Conservation (phyloP, 64 coral and sea anemone genomes). For the Pocillopora verrucosa region DNA sequence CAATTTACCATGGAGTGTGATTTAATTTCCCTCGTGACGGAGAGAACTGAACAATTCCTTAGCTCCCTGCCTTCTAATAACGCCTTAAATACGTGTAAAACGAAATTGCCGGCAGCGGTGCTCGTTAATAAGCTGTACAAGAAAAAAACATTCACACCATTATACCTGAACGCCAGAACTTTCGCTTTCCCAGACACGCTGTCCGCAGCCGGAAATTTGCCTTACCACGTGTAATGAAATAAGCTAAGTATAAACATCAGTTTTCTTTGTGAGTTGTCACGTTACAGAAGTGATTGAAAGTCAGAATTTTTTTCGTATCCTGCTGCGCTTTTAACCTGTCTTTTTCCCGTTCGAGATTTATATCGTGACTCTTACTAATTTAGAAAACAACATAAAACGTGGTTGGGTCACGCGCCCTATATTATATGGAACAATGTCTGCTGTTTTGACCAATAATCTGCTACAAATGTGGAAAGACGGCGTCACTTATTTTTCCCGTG, state of each 20-base stretch:
- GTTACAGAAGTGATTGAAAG: neutral
- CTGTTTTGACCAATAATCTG: neutral
- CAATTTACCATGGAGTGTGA: slow-evolving; percentile 2
- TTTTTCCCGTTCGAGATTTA: neutral
- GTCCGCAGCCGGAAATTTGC: neutral
- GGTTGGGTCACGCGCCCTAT: neutral
- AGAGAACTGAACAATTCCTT: neutral
- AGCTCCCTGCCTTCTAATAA: neutral
- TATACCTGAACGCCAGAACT: neutral
- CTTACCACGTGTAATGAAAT: neutral
- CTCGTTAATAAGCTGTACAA: neutral
- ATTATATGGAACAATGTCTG: neutral
- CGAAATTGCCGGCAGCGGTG: neutral
- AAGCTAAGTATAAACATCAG: neutral
- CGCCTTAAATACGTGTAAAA: slow-evolving; percentile 12
- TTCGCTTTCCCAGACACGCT: neutral
- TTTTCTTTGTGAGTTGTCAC: neutral
- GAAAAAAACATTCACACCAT: neutral
- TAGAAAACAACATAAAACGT: neutral
- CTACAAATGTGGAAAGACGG: neutral
- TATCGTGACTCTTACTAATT: neutral
- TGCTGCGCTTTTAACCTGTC: neutral
- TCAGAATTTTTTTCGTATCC: neutral
- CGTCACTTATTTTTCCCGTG: neutral
- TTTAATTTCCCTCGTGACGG: neutral